Evolutionary conservation across 2,113 vertebrate species (phyloP), one percentile per base, ranked within the genome.

Genomic region (Apodemus sylvaticus): DNA sequence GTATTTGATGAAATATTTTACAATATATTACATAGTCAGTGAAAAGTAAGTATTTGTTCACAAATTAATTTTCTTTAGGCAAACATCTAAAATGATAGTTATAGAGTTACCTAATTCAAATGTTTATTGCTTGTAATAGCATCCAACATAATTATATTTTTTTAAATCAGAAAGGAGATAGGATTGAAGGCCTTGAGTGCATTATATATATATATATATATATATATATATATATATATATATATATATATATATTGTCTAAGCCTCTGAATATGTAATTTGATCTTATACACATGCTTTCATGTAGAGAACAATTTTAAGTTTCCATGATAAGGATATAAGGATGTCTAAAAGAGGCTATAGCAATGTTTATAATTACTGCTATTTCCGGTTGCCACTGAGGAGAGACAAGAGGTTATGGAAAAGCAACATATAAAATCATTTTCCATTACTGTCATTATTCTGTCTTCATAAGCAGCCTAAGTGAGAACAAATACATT

Each of bases 401-500:
- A 83, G 5, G 7, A 83, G 76, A 3, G 74, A 79, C 13, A 91
- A 58, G 51, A 60, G 3, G 22, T 83, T 3, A 86, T 3, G 0
- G 6, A 4, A 8, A 94, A 78, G 7, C 11, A 68, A 60, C 3
- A 87, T 31, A 31, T 6, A 48, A 74, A 76, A 58, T 74, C 0
- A 48, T 93, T 96, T 96, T 76, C 0, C n/a, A 76, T 19, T 51
- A 13, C n/a, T 95, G 19, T 64, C 13, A 85, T 87, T 71, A 92
- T 45, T 58, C 5, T 7, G 0, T 74, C 14, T 90, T 87, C 24
- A 1, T 39, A 89, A 60, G 0, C 31, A 58, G 4, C 2, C 22
- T 24, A 66, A 90, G 70, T 83, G 12, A 58, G 42, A 87, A 66
- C 0, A 88, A 83, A 92, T 89, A 51, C 0, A 20, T 93, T 89